phyloP scores from a whole-genome alignment of 2,797 vertebrate species.

The Nothura maculosa region DNA sequence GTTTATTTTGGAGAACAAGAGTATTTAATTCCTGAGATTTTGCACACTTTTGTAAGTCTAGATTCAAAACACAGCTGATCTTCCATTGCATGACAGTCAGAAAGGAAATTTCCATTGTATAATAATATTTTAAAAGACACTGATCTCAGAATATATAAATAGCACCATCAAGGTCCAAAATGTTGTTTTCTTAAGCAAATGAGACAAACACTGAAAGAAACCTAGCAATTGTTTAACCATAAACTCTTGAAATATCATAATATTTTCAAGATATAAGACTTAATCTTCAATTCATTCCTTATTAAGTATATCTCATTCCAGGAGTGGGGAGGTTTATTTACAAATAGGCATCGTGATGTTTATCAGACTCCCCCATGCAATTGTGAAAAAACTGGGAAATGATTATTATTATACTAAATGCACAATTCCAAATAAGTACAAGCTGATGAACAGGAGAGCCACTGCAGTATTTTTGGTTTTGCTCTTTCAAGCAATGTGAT shows the following conservation, averaged over 20 bases:
- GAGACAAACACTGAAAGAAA: background rate
- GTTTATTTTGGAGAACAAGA: background rate
- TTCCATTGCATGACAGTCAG: background rate
- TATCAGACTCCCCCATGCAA: background rate
- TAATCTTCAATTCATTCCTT: slow-evolving; percentile 7
- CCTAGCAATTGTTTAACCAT: background rate
- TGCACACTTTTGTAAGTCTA: background rate
- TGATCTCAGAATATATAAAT: background rate
- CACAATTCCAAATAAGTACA: background rate
- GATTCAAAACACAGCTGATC: background rate
- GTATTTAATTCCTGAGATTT: background rate
- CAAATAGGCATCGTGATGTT: background rate
- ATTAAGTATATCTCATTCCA: background rate
- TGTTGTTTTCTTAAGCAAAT: background rate
- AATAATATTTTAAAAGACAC: background rate
- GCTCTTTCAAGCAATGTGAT: background rate
- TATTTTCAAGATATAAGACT: background rate
- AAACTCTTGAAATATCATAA: background rate
- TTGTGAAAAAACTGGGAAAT: background rate
- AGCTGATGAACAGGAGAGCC: slow-evolving; percentile 21
- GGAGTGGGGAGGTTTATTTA: background rate
- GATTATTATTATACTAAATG: slow-evolving; percentile 10
- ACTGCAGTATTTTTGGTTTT: slow-evolving; percentile 15
- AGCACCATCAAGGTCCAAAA: background rate
- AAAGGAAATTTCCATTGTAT: background rate